Conservation (phyloP, 2,797 vertebrate species). For the Mycteria americana region DNA sequence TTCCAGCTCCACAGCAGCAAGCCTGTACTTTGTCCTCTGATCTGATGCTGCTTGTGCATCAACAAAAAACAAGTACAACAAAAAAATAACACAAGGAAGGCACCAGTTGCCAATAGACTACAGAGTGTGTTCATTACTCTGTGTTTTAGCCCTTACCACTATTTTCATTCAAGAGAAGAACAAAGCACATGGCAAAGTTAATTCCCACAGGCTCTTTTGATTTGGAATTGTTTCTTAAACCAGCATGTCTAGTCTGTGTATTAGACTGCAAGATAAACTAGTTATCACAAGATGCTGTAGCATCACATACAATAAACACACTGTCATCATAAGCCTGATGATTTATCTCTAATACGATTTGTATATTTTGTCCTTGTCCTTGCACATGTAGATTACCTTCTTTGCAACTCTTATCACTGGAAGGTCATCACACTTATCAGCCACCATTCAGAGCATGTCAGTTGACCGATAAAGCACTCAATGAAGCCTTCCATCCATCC, state of each 20-base stretch:
- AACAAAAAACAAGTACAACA: not conserved
- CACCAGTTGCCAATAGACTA: not conserved
- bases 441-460: not conserved
- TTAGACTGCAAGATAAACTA: not conserved
- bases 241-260: not conserved
- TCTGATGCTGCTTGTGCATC: not conserved
- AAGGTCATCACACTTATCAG: not conserved
- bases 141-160: not conserved
- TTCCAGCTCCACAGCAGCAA: not conserved
- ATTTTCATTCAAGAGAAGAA: not conserved
- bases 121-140: not conserved
- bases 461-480: not conserved
- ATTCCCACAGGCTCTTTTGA: not conserved
- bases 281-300: too few relatives aligned
- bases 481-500: not conserved
- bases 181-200: not conserved
- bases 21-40: not conserved
- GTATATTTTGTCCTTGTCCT: conserved; percentile 10
- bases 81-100: not conserved
- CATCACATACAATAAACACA: not conserved
- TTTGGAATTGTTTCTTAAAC: not conserved
- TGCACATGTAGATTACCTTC: not conserved
- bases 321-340: not conserved
- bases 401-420: not conserved
- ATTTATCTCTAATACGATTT: not conserved